phyloP scores from a whole-genome alignment of 1,140 invertebrate genomes.

The Drosophila lacteicornis region DNA sequence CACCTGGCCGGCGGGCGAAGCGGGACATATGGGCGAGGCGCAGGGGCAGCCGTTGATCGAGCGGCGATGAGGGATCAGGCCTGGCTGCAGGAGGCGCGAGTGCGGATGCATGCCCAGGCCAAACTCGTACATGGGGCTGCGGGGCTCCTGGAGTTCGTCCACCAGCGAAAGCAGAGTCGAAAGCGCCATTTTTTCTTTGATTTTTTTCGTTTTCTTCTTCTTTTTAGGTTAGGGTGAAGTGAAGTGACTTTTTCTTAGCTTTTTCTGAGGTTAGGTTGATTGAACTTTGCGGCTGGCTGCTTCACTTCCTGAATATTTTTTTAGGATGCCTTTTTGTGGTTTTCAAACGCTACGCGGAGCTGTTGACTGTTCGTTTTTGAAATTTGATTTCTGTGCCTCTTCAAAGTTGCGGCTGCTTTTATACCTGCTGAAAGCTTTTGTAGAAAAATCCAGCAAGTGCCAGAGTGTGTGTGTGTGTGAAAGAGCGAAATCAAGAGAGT shows the following conservation, averaged over 20 bases:
- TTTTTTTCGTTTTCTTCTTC: neutral
- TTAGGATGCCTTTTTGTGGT: slow-evolving; percentile 5
- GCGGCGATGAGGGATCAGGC: slow-evolving; percentile 4
- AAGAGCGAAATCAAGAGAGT: neutral
- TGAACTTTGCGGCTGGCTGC: slow-evolving; percentile 29
- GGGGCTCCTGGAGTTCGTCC: slow-evolving; percentile 62
- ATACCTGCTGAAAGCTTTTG: slow-evolving; percentile 22
- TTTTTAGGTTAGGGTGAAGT: slow-evolving; percentile 22
- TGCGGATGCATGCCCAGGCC: slow-evolving; percentile 56
- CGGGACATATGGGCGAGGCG: slow-evolving; percentile 52
- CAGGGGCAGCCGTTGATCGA: slow-evolving; percentile 58
- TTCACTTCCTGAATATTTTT: slow-evolving; percentile 17
- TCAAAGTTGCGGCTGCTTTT: slow-evolving; percentile 19
- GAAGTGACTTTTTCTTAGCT: neutral
- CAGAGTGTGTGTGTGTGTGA: neutral
- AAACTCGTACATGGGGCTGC: slow-evolving; percentile 58
- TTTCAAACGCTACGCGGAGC: neutral
- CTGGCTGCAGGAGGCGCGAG: slow-evolving; percentile 43
- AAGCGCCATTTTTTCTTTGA: slow-evolving; percentile 59
- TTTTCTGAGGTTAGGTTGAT: slow-evolving; percentile 31
- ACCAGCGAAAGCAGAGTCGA: slow-evolving; percentile 61
- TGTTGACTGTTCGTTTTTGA: neutral
- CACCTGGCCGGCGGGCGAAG: slow-evolving; percentile 53
- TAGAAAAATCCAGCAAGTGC: slow-evolving; percentile 17
- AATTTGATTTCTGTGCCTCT: slow-evolving; percentile 6